Conservation (phyloP, 2,797 vertebrate genomes). For the Hoplostethus atlanticus region DNA sequence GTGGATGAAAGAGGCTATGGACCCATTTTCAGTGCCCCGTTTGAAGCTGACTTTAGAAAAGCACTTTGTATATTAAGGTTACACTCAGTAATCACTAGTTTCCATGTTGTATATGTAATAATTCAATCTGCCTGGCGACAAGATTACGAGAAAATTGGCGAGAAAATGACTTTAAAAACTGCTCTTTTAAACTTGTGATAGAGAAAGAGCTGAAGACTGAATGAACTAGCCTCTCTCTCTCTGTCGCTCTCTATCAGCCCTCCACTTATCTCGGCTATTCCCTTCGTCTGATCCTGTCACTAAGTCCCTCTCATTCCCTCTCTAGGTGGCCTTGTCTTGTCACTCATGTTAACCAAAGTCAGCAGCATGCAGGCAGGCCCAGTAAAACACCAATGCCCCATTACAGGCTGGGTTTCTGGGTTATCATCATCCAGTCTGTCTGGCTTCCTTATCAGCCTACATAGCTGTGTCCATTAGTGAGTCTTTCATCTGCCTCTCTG, state of each 20-base stretch:
- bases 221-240: conserved; percentile 1
- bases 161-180: too few species aligned
- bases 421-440: conserved; percentile 77
- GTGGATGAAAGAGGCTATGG: neutral
- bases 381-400: conserved; percentile 46
- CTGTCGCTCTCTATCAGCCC: conserved; percentile 2
- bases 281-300: conserved; percentile 15
- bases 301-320: conserved; percentile 24
- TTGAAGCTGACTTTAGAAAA: neutral
- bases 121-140: too few species aligned
- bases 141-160: too few species aligned
- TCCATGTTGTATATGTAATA: too few species aligned
- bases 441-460: conserved; percentile 78
- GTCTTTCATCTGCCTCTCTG: conserved; percentile 75
- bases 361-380: conserved; percentile 23
- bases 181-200: neutral
- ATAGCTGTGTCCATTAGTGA: conserved; percentile 37
- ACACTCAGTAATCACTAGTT: neutral
- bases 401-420: conserved; percentile 60
- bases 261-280: neutral
- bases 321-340: conserved; percentile 51
- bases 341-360: conserved; percentile 28
- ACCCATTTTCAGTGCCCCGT: neutral
- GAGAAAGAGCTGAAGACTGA: neutral
- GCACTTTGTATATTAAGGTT: neutral